Percentiles rank a stretch among this genome's conserved stretches.
These are phyloP conservation scores for Solenopsis fugax DNA, from an alignment of 1,140 invertebrate species.

Conservation along the genomic window DNA sequence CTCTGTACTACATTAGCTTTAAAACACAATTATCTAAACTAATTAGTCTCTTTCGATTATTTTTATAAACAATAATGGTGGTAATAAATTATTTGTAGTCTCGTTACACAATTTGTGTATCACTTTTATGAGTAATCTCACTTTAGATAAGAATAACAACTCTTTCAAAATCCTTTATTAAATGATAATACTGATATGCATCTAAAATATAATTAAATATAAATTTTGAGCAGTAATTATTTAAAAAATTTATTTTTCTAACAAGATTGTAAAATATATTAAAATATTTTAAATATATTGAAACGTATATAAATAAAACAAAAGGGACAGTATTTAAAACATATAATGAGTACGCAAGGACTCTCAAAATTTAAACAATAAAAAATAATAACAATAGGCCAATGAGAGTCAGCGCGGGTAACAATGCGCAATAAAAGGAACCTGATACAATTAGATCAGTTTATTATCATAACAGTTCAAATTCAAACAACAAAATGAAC, in stretches of 20 bases:
- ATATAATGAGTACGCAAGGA: too few species aligned
- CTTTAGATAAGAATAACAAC: not conserved
- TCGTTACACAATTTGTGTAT: not conserved
- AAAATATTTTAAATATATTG: not conserved
- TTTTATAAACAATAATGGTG: not conserved
- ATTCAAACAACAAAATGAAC: too few species aligned
- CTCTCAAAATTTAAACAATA: too few species aligned
- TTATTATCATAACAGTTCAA: too few species aligned
- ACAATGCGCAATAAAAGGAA: too few species aligned
- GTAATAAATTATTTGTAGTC: conserved; percentile 15
- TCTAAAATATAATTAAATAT: not conserved
- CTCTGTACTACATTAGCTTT: not conserved
- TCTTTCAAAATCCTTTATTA: not conserved
- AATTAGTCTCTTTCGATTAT: not conserved
- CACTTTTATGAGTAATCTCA: not conserved
- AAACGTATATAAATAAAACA: not conserved
- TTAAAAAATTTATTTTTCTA: not conserved
- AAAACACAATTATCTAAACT: conserved; percentile 20
- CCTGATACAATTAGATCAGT: too few species aligned
- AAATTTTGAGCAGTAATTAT: not conserved
- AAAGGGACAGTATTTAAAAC: not conserved
- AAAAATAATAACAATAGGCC: too few species aligned
- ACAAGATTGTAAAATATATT: not conserved
- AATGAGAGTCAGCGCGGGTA: too few species aligned
- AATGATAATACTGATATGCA: not conserved